Base-by-base conservation (phyloP, 2,797 vertebrate genomes). In the Cyprinodon diabolis region DNA sequence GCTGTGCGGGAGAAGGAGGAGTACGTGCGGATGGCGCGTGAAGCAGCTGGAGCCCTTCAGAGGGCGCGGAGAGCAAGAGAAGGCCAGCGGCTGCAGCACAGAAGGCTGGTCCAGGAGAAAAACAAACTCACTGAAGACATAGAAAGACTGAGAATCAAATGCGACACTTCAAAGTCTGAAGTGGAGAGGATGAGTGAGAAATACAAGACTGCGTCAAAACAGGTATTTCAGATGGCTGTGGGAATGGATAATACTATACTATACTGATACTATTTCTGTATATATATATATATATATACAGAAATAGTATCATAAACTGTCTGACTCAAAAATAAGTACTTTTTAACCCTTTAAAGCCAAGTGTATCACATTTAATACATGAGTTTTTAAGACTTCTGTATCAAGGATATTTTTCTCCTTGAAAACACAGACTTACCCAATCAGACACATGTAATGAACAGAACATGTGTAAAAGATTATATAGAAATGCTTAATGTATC, bases 81-180 rank as follows among this genome's bases (percentile, higher is more conserved):
- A 84, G 91, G 94, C 71, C 96, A 97, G 77, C 92, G 93, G 55
- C 91, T 97, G 95, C 95, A 95, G 57, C 96, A 97, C 40, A 95
- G 92, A 17, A 94, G 94, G 40, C 86, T 96, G 2, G 71, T 94
- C 13, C 96, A 97, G 87, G 97, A 99, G 90, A 97, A 95, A 81
- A 95, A 93, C 81, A 91, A 84, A 57, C 92, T 99, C 25, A 89
- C 95, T 45, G 91, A 89, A 87, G 96, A 97, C 66, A 92, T 97
- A 13, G 96, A 93, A 85, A 96, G 94, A 78, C 89, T 99, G 55
- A 97, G 95, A 88, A 74, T 87, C 48, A 96, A 96, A 88, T 96
- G 96, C 85, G 89, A 92, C 54, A 92, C 92, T 1, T 95, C 95
- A 54, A 95, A 97, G 72, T 93, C 95, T 4, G 83, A 89, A 12